Evolutionary conservation across 1,140 invertebrate species (phyloP).

Genomic region (Drosophila sucinea): DNA sequence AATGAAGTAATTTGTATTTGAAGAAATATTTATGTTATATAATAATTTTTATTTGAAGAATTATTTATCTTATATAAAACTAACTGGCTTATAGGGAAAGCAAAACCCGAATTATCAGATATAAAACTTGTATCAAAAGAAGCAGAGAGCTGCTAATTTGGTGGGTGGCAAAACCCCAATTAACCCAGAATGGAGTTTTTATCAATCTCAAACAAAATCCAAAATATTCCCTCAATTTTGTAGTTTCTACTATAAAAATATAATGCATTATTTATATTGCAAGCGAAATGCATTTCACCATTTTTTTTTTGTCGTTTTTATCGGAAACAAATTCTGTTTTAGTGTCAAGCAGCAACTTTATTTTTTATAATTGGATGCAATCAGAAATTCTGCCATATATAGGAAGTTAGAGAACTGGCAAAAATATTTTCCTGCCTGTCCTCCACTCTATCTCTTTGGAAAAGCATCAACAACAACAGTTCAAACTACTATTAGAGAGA

Average conservation of each 20-base stretch:
- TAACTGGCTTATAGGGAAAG: no score
- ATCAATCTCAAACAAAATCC: no score
- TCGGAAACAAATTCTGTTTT: constrained; percentile 3
- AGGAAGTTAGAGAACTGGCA: background rate
- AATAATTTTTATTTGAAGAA: no score
- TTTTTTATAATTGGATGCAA: constrained; percentile 6
- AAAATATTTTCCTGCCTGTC: background rate
- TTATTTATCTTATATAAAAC: no score
- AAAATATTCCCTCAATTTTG: no score
- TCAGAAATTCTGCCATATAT: background rate
- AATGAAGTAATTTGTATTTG: no score
- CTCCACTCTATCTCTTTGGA: background rate
- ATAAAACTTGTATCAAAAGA: no score
- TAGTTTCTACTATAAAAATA: background rate
- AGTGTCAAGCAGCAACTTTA: background rate
- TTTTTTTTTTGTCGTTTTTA: background rate
- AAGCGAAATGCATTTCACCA: background rate
- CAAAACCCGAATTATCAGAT: no score
- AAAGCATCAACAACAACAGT: constrained; percentile 25
- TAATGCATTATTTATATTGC: background rate
- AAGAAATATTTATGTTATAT: no score
- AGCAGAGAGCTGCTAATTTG: no score
- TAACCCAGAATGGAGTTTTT: no score
- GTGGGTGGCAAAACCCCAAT: no score
- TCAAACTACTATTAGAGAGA: background rate